Evolutionary conservation across 2,113 vertebrate genomes (phyloP), one percentile per base, ranked within the genome.

Genomic region (Laterallus jamaicensis): DNA sequence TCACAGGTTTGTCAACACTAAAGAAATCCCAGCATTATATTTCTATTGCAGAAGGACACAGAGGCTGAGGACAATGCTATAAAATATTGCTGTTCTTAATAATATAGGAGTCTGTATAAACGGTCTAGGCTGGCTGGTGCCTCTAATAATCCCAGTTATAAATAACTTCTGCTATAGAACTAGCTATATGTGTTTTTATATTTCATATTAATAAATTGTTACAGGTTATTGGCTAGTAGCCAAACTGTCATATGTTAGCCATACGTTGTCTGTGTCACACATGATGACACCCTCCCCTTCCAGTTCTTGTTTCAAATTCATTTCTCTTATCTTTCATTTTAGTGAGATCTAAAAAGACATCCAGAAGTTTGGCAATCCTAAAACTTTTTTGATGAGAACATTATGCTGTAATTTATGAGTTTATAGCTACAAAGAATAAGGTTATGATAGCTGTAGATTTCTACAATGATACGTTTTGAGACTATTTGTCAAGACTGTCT

Each of bases 321-420:
- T 95, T 97, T 93, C 66, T 95, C 86, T 96, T 97, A 96, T 97
- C 96, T 96, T 90, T 76, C 92, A 58, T 96, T 93, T 86, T 86
- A 92, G 82, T 91, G 76, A 96, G 69, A 96, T 95, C 77, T 89
- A 86, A 92, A 95, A 94, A 82, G 90, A 74, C 87, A 73, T 85
- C 84, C 84, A 96, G 67, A 92, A 95, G 82, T 96, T 73, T 95
- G 85, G 79, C 77, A 94, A 69, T 83, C 91, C 68, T 44, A 58
- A 82, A 95, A 67, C 58, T 47, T 92, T 90, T 91, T 60, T 92
- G 56, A 95, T 91, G 69, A 90, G 82, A 94, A 89, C 83, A 54
- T 94, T 69, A 75, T 92, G 77, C 42, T 70, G 56, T 79, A 85
- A 89, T 78, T 95, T 55, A 93, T 85, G 85, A 86, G 24, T 86